Evolutionary conservation across 2,888 invertebrate species (phyloP).

Genomic region (Epinotia demarniana): DNA sequence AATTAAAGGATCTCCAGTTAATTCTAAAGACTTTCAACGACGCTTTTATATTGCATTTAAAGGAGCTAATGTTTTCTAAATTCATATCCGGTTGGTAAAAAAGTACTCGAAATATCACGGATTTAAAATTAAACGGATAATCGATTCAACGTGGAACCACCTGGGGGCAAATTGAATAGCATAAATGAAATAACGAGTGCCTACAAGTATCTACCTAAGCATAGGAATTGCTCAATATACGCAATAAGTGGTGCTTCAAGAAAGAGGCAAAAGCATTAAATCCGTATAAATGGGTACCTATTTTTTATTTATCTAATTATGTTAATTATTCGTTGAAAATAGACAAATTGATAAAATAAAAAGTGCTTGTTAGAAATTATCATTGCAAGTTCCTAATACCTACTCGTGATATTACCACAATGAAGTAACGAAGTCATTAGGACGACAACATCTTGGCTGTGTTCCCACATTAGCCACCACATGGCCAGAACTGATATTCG

Average conservation of each 20-base stretch:
- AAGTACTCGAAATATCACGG: conserved; percentile 55
- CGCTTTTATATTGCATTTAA: conserved; percentile 64
- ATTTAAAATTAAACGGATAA: conserved; percentile 56
- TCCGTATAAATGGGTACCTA: not conserved
- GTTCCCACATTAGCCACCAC: conserved; percentile 83
- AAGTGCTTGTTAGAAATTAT: not conserved
- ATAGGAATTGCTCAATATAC: conserved; percentile 27
- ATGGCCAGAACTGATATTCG: conserved; percentile 78
- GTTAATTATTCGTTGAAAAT: not conserved
- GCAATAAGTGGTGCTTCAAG: conserved; percentile 13
- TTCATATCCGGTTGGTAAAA: conserved; percentile 73
- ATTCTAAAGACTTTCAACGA: conserved; percentile 73
- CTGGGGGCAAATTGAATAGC: conserved; percentile 53
- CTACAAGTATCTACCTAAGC: conserved; percentile 10
- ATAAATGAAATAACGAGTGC: conserved; percentile 29
- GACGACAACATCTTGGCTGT: conserved; percentile 81
- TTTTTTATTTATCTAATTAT: not conserved
- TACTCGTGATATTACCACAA: conserved; percentile 65
- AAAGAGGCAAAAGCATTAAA: conserved; percentile 1
- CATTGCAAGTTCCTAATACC: conserved; percentile 50
- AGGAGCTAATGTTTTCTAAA: conserved; percentile 69
- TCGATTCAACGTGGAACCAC: conserved; percentile 51
- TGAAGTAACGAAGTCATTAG: conserved; percentile 79
- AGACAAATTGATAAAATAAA: not conserved
- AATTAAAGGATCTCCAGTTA: conserved; percentile 64